Evolutionary conservation across 1,140 invertebrate species (phyloP).

Genomic region (Temnothorax nylanderi): DNA sequence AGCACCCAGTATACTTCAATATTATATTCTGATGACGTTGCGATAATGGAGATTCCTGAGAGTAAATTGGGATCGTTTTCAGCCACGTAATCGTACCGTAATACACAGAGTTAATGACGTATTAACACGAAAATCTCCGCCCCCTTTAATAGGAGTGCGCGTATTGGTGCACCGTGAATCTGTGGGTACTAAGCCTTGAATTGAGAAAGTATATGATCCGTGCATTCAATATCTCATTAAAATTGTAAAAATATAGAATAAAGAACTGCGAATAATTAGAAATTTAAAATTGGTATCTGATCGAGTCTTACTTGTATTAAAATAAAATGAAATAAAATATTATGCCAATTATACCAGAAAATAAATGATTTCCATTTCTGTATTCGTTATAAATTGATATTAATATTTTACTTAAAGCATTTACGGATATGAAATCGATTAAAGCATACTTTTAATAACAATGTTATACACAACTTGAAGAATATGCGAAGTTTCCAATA

Average conservation of each 20-base stretch:
- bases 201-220: not conserved
- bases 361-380: not conserved
- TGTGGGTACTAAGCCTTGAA: not conserved
- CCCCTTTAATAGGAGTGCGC: slow-evolving; percentile 5
- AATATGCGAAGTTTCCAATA: not conserved
- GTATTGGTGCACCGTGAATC: not conserved
- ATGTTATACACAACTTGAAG: not conserved
- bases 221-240: not conserved
- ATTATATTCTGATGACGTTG: slow-evolving; percentile 39
- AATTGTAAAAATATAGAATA: not conserved
- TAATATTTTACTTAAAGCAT: not conserved
- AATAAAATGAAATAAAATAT: not conserved
- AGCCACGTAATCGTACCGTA: slow-evolving; percentile 40
- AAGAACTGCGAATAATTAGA: not conserved
- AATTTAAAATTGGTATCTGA: slow-evolving; percentile 5
- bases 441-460: not conserved
- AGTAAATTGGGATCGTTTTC: slow-evolving; percentile 45
- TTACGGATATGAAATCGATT: not conserved
- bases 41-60: slow-evolving; percentile 35
- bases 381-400: not conserved
- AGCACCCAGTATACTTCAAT: slow-evolving; percentile 13
- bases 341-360: not conserved
- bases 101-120: slow-evolving; percentile 34
- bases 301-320: not conserved
- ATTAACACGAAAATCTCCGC: slow-evolving; percentile 48